These are phyloP conservation scores for Taenaris catops DNA, from an alignment of 2,888 invertebrate species.

Conservation along the genomic window DNA sequence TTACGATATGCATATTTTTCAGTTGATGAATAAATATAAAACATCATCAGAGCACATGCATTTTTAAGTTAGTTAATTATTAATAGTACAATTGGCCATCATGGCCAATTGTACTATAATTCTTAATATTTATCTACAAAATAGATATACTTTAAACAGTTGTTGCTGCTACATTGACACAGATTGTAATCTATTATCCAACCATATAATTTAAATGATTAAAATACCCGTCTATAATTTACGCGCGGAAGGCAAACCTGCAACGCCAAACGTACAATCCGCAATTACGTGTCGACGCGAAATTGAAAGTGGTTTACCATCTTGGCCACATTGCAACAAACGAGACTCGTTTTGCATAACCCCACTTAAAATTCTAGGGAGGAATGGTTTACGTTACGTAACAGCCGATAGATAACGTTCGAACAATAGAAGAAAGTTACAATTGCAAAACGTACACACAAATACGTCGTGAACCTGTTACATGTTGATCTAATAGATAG, in stretches of 20 bases:
- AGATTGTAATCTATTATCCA: slow-evolving; percentile 1
- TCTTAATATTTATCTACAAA: neutral
- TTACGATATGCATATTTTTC: no score
- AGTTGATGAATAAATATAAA: no score
- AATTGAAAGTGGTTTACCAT: slow-evolving; percentile 27
- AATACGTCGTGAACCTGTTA: no score
- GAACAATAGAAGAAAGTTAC: slow-evolving; percentile 34
- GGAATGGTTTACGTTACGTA: slow-evolving; percentile 12
- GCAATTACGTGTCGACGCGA: slow-evolving; percentile 18
- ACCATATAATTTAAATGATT: slow-evolving; percentile 11
- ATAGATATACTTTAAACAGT: neutral
- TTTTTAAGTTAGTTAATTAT: no score
- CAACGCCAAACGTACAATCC: slow-evolving; percentile 10
- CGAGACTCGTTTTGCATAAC: slow-evolving; percentile 25
- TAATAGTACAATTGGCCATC: no score
- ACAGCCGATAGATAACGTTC: slow-evolving; percentile 4
- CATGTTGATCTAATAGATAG: no score
- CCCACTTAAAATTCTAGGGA: slow-evolving; percentile 22
- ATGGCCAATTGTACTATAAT: no score
- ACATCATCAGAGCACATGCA: no score
- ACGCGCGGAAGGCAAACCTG: slow-evolving; percentile 13
- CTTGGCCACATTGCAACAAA: slow-evolving; percentile 14
- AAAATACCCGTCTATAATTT: slow-evolving; percentile 12
- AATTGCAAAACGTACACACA: slow-evolving; percentile 18
- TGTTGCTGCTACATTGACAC: neutral